These are phyloP conservation scores for Nomada lathburiana DNA, from an alignment of 2,888 invertebrate genomes.

Conservation along the genomic window DNA sequence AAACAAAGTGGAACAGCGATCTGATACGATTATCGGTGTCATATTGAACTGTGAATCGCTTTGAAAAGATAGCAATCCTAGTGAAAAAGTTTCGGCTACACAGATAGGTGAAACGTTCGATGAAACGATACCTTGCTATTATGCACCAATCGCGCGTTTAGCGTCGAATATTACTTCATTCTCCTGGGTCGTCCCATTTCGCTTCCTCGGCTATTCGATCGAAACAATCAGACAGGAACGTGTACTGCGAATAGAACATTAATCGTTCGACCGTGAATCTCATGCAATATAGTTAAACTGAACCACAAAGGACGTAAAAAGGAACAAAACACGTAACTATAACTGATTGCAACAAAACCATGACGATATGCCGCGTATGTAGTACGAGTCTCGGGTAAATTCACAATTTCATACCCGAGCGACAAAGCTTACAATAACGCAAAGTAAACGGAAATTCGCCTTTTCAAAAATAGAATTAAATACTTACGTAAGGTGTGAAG, in stretches of 20 bases:
- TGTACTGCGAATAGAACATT: constrained; percentile 87
- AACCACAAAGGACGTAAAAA: not conserved
- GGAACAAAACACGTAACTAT: not conserved
- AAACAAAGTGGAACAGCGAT: constrained; percentile 34
- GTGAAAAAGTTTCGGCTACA: constrained; percentile 52
- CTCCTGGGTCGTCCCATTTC: constrained; percentile 93
- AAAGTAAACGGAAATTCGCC: too few relatives aligned
- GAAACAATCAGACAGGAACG: constrained; percentile 97
- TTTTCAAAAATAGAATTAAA: not conserved
- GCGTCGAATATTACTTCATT: constrained; percentile 86
- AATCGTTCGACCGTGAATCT: constrained; percentile 11
- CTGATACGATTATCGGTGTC: constrained; percentile 56
- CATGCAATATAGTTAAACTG: not conserved
- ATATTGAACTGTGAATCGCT: constrained; percentile 29
- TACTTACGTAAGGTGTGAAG: constrained; percentile 94
- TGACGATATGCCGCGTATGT: too few relatives aligned
- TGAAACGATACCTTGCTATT: constrained; percentile 59
- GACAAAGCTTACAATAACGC: too few relatives aligned
- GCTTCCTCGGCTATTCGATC: constrained; percentile 97
- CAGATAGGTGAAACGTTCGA: constrained; percentile 52
- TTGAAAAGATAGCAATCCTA: constrained; percentile 53
- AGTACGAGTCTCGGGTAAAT: too few relatives aligned
- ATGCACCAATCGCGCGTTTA: constrained; percentile 67
- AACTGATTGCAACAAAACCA: not conserved
- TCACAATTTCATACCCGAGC: too few relatives aligned